A percentile compares a stretch with the other conserved stretches of the same genome.
Conservation (phyloP, 2,113 vertebrate genomes). For the Phasianus colchicus region DNA sequence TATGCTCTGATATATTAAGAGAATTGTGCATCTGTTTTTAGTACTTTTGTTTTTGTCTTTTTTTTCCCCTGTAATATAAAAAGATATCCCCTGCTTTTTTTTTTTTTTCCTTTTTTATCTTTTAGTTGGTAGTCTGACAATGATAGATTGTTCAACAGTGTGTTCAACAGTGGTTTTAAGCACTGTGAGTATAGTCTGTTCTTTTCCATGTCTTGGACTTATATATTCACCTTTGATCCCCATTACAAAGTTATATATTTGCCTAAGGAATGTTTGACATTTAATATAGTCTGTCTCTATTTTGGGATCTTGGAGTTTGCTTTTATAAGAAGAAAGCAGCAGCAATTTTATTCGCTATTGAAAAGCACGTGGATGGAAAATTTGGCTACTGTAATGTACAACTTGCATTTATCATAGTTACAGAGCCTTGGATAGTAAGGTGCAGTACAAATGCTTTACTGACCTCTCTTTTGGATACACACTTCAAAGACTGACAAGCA, state of each 20-base stretch:
- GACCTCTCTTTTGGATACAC: background rate
- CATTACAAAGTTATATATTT: background rate
- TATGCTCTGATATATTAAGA: background rate
- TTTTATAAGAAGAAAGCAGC: background rate
- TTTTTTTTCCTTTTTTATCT: background rate
- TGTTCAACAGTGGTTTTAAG: background rate
- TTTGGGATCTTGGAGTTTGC: background rate
- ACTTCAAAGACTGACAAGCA: background rate
- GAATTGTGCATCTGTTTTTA: background rate
- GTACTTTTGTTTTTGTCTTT: background rate
- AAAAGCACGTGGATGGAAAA: background rate
- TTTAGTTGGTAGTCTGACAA: background rate
- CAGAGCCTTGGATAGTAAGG: background rate
- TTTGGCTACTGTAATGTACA: background rate
- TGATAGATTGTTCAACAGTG: background rate
- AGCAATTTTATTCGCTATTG: background rate
- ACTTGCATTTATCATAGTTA: background rate
- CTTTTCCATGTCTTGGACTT: background rate
- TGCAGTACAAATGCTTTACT: background rate
- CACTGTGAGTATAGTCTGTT: background rate
- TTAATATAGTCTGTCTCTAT: background rate
- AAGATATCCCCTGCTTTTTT: background rate
- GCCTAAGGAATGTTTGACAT: background rate
- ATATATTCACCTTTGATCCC: slow-evolving; percentile 11
- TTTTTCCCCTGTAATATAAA: background rate